Conservation (phyloP, 2,797 vertebrate genomes). For the Bradypus variegatus region DNA sequence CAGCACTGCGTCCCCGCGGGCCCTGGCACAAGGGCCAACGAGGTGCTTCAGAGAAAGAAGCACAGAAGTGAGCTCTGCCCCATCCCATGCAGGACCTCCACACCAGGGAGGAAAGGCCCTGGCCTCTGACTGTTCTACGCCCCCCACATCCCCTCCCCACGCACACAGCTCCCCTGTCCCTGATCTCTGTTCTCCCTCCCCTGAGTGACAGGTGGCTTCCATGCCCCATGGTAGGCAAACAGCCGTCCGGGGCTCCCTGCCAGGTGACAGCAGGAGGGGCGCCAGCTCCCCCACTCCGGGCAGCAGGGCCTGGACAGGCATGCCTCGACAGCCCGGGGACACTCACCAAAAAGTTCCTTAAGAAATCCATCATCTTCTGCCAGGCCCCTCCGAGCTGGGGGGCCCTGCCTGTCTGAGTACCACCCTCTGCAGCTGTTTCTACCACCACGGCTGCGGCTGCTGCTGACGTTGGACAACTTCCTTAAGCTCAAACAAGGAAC, state of each 20-base stretch:
- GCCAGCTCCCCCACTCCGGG: not conserved
- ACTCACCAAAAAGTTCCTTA: slow-evolving; percentile 70
- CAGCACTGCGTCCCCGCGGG: not conserved
- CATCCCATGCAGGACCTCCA: not conserved
- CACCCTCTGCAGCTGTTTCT: not conserved
- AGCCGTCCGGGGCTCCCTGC: slow-evolving; percentile 33
- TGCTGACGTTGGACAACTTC: slow-evolving; percentile 61
- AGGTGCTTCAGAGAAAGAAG: not conserved
- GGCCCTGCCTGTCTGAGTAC: not conserved
- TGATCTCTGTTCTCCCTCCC: slow-evolving; percentile 6
- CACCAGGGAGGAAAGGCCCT: not conserved
- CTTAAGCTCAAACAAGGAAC: slow-evolving; percentile 51
- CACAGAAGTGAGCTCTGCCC: not conserved
- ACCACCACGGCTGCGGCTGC: not conserved
- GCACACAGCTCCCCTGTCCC: not conserved
- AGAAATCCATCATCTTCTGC: slow-evolving; percentile 65
- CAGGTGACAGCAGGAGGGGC: not conserved
- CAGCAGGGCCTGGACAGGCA: not conserved
- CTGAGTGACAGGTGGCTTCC: slow-evolving; percentile 9
- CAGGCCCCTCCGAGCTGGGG: not conserved
- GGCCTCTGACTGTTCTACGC: not conserved
- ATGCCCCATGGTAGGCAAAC: not conserved
- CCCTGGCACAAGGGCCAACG: not conserved
- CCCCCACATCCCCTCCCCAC: not conserved
- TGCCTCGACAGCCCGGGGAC: rapidly evolving